phyloP scores from a whole-genome alignment of 2,797 vertebrate species.

The Anguilla megastoma region DNA sequence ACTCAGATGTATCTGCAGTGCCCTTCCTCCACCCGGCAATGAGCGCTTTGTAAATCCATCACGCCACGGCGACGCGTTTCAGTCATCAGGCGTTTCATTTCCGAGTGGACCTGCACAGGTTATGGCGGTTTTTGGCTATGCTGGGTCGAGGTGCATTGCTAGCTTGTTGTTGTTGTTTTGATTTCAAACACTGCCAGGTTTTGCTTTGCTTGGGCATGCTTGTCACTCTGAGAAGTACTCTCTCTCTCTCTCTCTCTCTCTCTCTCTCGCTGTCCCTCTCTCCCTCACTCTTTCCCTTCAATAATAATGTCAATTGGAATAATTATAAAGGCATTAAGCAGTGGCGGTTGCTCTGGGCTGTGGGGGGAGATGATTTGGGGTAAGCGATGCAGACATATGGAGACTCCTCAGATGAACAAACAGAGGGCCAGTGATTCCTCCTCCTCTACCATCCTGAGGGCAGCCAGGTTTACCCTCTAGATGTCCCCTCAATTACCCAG shows the following conservation, averaged over 20 bases:
- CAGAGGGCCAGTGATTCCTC: constrained; percentile 34
- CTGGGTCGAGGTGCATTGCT: background rate
- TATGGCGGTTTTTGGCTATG: background rate
- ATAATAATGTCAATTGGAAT: constrained; percentile 31
- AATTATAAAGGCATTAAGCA: constrained; percentile 41
- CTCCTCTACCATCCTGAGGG: constrained; percentile 41
- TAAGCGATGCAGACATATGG: constrained; percentile 48
- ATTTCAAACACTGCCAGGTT: background rate
- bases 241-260: constrained; percentile 36
- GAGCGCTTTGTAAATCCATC: constrained; percentile 9
- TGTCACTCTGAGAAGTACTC: constrained; percentile 2
- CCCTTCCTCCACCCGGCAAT: background rate
- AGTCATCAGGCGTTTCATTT: background rate
- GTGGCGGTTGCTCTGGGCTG: constrained; percentile 34
- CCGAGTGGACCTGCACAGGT: background rate
- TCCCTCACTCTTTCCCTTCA: constrained; percentile 28
- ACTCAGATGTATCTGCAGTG: background rate
- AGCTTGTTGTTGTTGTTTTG: constrained; percentile 15
- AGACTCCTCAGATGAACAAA: constrained; percentile 51
- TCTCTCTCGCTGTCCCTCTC: constrained; percentile 49
- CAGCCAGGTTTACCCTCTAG: constrained; percentile 36
- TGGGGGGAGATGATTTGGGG: constrained; percentile 36
- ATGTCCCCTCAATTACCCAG: constrained; percentile 30
- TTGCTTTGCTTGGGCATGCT: background rate
- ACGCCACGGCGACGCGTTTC: background rate